Base-by-base conservation (phyloP, 2,888 invertebrate species). In the Lycophotia porphyrea region DNA sequence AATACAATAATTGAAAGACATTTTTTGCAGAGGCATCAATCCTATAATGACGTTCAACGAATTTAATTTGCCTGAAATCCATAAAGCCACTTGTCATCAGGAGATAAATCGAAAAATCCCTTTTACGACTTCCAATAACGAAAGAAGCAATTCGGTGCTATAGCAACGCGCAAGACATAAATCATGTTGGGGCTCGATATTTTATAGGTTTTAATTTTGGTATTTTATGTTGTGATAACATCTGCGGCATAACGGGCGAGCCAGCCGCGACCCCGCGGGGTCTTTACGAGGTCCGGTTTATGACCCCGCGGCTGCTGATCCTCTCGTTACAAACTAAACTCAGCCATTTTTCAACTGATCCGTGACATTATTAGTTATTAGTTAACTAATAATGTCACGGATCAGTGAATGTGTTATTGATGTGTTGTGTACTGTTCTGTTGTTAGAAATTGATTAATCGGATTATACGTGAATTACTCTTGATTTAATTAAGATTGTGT, bases 181-280 rank as follows among this genome's bases (percentile, higher is more conserved):
- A 95, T 94, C 94, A 94, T 91, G 91, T 88, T 88, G 89, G 86
- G 88, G 87, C 88, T 90, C 93, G 93, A 94, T 95, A 94, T 94
- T 95, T 95, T 95, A 92, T 92, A 88, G 90, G 93, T 94, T 94
- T 95, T 94, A 95, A 94, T 94, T 94, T 94, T 87, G 94, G 92
- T 91, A 89, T 94, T 95, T 95, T 95, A 95, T 94, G 93, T 93
- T 91, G 93, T 93, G 95, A 95, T 94, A 95, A 95, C 94, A 95
- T 94, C 93, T 94, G 94, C 64, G 91, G 91, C 88, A 91, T 93
- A 93, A 95, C 93, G 91, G 92, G 88, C 85, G 82, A 81, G 89
- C 90, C 92, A 88, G 90, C 88, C 85, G 88, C 27, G 68, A 47
- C 79, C 78, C 74, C 44, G 34, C 85, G 87, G 83, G 81, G 72